Evolutionary conservation across 2,888 invertebrate genomes (phyloP).

Genomic region (Netelia fuscicornis): DNA sequence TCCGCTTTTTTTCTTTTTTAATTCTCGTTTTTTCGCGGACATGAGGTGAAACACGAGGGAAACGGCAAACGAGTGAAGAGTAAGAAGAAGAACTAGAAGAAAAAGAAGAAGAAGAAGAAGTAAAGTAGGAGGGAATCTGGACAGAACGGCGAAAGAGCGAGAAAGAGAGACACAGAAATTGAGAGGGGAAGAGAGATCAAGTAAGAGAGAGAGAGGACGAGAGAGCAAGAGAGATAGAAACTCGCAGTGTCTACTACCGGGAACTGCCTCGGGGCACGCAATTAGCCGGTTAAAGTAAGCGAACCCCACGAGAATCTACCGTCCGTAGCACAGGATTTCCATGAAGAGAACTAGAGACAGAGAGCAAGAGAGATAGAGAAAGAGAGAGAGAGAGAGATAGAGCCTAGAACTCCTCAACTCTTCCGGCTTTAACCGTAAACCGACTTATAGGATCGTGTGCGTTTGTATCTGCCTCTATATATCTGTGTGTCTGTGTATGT

Average conservation of each 20-base stretch:
- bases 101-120: neutral
- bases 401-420: constrained; percentile 43
- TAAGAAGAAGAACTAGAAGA: constrained; percentile 1
- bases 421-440: constrained; percentile 56
- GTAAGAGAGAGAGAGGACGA: neutral
- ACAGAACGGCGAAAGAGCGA: constrained; percentile 26
- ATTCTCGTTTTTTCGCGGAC: neutral
- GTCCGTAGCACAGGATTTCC: constrained; percentile 51
- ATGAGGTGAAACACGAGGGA: constrained; percentile 20
- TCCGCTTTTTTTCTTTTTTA: neutral
- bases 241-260: constrained; percentile 39
- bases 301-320: constrained; percentile 52
- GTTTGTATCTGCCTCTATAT: neutral
- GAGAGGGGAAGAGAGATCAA: constrained; percentile 3
- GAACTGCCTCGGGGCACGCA: constrained; percentile 62
- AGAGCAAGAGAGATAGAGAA: neutral
- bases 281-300: constrained; percentile 68
- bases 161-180: neutral
- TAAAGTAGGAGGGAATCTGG: neutral
- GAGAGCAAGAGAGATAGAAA: constrained; percentile 20
- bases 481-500: neutral
- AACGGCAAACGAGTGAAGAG: constrained; percentile 20
- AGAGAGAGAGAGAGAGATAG: constrained; percentile 35
- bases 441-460: constrained; percentile 26
- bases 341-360: constrained; percentile 50